A percentile compares a stretch with the other conserved stretches of the same genome.
Evolutionary conservation across 2,797 vertebrate species (phyloP).

Genomic region (Rhabdomys pumilio): DNA sequence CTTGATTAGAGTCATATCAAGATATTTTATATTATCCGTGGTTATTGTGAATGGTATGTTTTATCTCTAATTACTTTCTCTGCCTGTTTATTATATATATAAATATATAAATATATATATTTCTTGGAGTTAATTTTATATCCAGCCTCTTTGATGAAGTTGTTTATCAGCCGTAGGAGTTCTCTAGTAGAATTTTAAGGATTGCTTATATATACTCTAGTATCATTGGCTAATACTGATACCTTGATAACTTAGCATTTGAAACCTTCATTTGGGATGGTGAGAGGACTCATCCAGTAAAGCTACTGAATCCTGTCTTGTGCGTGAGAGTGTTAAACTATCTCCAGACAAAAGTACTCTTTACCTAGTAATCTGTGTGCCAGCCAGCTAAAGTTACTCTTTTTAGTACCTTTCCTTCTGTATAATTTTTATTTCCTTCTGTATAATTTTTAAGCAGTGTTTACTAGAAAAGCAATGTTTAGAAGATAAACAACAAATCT

Average conservation of each 20-base stretch:
- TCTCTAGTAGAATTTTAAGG: too few relatives aligned
- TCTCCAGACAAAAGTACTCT: slow-evolving; percentile 69
- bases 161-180: too few relatives aligned
- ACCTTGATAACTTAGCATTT: background rate
- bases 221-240: too few relatives aligned
- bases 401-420: slow-evolving; percentile 67
- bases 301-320: slow-evolving; percentile 68
- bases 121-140: too few relatives aligned
- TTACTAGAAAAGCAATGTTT: slow-evolving; percentile 76
- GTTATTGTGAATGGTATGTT: too few relatives aligned
- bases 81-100: too few relatives aligned
- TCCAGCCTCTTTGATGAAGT: too few relatives aligned
- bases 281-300: background rate
- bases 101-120: too few relatives aligned
- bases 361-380: slow-evolving; percentile 69
- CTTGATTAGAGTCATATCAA: too few relatives aligned
- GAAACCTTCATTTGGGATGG: slow-evolving; percentile 47
- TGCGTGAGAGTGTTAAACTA: slow-evolving; percentile 65
- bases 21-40: too few relatives aligned
- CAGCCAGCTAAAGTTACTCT: slow-evolving; percentile 67
- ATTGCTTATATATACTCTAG: too few relatives aligned
- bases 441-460: slow-evolving; percentile 67
- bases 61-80: too few relatives aligned
- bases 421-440: slow-evolving; percentile 63
- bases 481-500: slow-evolving; percentile 69